A percentile compares a stretch with the other conserved stretches of the same genome.
Conservation (phyloP, 2,113 vertebrate species). For the Ammodytes marinus region DNA sequence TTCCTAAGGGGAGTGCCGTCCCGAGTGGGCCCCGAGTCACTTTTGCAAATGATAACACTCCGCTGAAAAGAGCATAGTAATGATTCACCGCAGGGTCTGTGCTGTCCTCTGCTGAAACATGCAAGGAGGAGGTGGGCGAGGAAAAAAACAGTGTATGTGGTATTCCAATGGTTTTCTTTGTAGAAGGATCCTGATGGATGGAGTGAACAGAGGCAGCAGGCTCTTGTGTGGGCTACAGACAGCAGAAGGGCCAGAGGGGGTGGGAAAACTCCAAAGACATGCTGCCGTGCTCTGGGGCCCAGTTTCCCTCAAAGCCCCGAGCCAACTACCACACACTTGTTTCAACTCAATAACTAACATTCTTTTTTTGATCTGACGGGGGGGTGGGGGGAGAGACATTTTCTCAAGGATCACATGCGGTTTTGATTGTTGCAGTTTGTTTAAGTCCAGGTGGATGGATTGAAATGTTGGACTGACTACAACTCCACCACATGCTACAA, state of each 20-base stretch:
- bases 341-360: constrained; percentile 3
- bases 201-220: constrained; percentile 13
- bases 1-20: constrained; percentile 5
- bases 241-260: constrained; percentile 3
- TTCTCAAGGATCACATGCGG: background rate
- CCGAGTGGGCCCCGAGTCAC: constrained; percentile 1
- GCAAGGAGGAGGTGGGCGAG: constrained; percentile 21
- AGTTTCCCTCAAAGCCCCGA: background rate
- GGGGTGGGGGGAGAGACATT: background rate
- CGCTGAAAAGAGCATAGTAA: background rate
- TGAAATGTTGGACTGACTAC: background rate
- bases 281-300: background rate
- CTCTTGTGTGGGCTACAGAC: constrained; percentile 35
- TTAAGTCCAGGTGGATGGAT: background rate
- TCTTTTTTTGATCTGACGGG: constrained; percentile 5
- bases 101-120: constrained; percentile 18
- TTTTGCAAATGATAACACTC: constrained; percentile 6
- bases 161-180: background rate
- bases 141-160: background rate
- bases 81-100: background rate
- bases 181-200: constrained; percentile 1
- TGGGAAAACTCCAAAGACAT: background rate
- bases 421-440: background rate
- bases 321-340: background rate
- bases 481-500: background rate